Percentiles rank a stretch among this genome's conserved stretches.
These are phyloP conservation scores for Amiota minor DNA, from an alignment of 2,888 invertebrate species.

Conservation along the genomic window DNA sequence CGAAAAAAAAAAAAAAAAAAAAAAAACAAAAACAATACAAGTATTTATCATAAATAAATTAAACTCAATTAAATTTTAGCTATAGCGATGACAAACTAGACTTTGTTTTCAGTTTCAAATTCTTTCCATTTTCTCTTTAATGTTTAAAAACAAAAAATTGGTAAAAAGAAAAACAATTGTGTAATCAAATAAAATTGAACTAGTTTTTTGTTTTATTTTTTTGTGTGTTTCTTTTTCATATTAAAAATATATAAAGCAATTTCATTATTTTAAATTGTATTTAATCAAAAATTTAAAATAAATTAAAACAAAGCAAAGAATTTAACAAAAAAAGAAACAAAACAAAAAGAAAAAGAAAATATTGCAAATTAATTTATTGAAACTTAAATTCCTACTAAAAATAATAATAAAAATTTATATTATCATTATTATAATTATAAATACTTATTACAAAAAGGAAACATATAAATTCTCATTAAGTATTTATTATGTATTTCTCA, in stretches of 20 bases:
- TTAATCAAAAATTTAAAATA: background rate
- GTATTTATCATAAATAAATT: slow-evolving; percentile 19
- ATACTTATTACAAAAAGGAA: slow-evolving; percentile 17
- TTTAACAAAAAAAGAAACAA: slow-evolving; percentile 29
- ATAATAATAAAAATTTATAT: slow-evolving; percentile 1
- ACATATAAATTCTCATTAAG: slow-evolving; percentile 10
- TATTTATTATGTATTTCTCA: slow-evolving; percentile 23
- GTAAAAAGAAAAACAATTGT: background rate
- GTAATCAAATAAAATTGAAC: background rate
- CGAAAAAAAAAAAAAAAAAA: background rate
- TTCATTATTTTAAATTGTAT: background rate
- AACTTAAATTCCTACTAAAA: slow-evolving; percentile 65
- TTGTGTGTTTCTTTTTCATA: background rate
- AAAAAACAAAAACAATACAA: slow-evolving; percentile 20
- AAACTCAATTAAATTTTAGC: too few species aligned
- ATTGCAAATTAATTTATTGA: slow-evolving; percentile 61
- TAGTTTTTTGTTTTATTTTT: slow-evolving; percentile 5
- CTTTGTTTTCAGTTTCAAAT: background rate
- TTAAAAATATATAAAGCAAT: background rate
- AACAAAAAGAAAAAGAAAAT: slow-evolving; percentile 41
- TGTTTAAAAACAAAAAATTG: slow-evolving; percentile 12
- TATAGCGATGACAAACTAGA: too few species aligned
- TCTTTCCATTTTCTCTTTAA: slow-evolving; percentile 5
- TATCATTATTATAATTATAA: background rate
- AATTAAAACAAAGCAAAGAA: background rate